Percentiles rank a stretch among this genome's conserved stretches.
Evolutionary conservation across 35 echinoderm and acorn worm species (phyloP).

Genomic region (Antedon bifida): DNA sequence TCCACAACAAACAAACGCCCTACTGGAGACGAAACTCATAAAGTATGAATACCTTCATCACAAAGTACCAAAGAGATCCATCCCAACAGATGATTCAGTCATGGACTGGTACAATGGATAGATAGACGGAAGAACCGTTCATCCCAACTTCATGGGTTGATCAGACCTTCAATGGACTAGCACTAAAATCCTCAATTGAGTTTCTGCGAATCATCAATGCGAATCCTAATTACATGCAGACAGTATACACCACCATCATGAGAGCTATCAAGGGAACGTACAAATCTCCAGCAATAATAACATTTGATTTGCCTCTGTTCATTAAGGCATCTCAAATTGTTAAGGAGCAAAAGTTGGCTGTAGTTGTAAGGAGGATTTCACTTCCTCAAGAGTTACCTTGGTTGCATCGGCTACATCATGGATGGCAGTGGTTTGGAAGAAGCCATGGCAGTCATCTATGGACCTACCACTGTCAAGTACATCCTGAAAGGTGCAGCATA

Average conservation of each 20-base stretch:
- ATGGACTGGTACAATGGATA: conserved; percentile 28
- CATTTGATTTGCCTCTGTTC: conserved; percentile 34
- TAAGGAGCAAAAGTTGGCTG: conserved; percentile 37
- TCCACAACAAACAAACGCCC: conserved; percentile 16
- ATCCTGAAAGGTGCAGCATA: conserved; percentile 46
- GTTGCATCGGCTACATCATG: conserved; percentile 41
- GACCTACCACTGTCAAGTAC: conserved; percentile 25
- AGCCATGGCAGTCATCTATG: conserved; percentile 31
- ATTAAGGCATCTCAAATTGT: conserved; percentile 44
- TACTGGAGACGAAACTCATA: conserved; percentile 19
- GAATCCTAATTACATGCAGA: conserved; percentile 38
- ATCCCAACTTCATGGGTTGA: conserved; percentile 42
- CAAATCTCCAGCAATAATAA: conserved; percentile 29
- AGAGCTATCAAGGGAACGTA: conserved; percentile 18
- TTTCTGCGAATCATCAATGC: conserved; percentile 41
- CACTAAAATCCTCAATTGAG: conserved; percentile 29
- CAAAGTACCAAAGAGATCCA: conserved; percentile 16
- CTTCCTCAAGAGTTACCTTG: conserved; percentile 29
- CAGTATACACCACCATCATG: conserved; percentile 12
- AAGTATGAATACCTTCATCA: conserved; percentile 29
- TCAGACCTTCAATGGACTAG: conserved; percentile 20
- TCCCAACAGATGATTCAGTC: conserved; percentile 8
- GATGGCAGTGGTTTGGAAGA: conserved; percentile 45
- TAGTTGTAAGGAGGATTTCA: conserved; percentile 39
- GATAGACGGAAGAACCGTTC: conserved; percentile 5